A percentile compares a stretch with the other conserved stretches of the same genome.
Conservation (phyloP, 2,888 invertebrate species). For the Vesta saturnalis region DNA sequence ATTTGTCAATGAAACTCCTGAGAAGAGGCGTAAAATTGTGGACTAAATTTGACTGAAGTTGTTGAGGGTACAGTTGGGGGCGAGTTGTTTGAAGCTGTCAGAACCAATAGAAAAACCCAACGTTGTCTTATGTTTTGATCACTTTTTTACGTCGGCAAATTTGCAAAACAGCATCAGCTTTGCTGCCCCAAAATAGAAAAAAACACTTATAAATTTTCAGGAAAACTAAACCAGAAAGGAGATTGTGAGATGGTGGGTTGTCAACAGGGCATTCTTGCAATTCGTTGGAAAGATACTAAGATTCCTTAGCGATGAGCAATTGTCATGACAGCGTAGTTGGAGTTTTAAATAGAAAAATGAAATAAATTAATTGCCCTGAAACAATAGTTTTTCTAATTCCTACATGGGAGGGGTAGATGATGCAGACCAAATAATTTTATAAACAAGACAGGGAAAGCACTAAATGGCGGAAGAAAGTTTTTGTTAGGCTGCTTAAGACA, state of each 20-base stretch:
- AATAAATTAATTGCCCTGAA: neutral
- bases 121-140: neutral
- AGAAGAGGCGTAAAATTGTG: neutral
- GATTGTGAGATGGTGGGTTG: neutral
- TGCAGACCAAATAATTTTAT: neutral
- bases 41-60: neutral
- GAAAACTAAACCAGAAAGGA: neutral
- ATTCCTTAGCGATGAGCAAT: neutral
- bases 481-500: no score
- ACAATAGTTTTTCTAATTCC: neutral
- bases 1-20: neutral
- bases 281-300: neutral
- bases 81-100: neutral
- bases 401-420: no score
- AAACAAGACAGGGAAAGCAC: neutral
- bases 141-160: neutral
- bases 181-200: neutral
- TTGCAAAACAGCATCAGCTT: neutral
- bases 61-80: neutral
- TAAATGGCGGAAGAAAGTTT: neutral
- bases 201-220: neutral
- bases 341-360: neutral
- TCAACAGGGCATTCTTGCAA: neutral
- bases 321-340: neutral
- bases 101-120: no score